Evolutionary conservation across 2,113 vertebrate species (phyloP).

Genomic region (Pteropus alecto): DNA sequence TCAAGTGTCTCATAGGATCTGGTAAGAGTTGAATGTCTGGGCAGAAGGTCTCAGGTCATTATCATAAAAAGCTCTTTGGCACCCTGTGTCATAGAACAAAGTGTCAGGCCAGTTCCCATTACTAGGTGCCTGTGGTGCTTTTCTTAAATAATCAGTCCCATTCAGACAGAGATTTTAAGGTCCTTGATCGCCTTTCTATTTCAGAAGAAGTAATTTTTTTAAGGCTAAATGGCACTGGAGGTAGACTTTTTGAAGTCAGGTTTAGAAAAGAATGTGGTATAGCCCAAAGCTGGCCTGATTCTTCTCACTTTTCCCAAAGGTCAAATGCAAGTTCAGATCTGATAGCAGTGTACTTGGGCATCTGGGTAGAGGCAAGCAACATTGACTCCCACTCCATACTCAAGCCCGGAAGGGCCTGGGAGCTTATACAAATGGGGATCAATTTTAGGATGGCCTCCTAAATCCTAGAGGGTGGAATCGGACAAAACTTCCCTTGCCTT

Average conservation of each 20-base stretch:
- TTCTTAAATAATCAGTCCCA: conserved; percentile 65
- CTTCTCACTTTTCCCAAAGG: background rate
- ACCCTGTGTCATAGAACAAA: conserved; percentile 69
- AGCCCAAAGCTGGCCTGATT: conserved; percentile 36
- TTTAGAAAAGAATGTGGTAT: conserved; percentile 45
- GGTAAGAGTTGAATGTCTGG: conserved; percentile 62
- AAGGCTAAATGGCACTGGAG: conserved; percentile 47
- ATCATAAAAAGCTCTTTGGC: conserved; percentile 73
- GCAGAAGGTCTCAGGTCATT: conserved; percentile 59
- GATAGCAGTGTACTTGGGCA: background rate
- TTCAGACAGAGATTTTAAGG: conserved; percentile 54
- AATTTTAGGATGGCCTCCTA: background rate
- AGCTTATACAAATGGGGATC: background rate
- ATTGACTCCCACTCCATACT: background rate
- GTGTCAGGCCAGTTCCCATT: conserved; percentile 35
- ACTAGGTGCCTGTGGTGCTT: conserved; percentile 61
- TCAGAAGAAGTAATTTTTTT: conserved; percentile 47
- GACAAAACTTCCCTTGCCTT: background rate
- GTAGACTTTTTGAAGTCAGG: conserved; percentile 57
- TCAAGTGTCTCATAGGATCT: conserved; percentile 37
- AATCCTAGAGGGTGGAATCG: background rate
- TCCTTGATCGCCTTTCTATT: conserved; percentile 37
- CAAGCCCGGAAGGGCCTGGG: background rate
- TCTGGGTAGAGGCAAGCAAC: background rate
- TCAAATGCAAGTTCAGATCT: background rate